Percentiles rank a stretch among this genome's conserved stretches.
Evolutionary conservation across 1,140 invertebrate species (phyloP).

Genomic region (Rhynchophorus ferrugineus): DNA sequence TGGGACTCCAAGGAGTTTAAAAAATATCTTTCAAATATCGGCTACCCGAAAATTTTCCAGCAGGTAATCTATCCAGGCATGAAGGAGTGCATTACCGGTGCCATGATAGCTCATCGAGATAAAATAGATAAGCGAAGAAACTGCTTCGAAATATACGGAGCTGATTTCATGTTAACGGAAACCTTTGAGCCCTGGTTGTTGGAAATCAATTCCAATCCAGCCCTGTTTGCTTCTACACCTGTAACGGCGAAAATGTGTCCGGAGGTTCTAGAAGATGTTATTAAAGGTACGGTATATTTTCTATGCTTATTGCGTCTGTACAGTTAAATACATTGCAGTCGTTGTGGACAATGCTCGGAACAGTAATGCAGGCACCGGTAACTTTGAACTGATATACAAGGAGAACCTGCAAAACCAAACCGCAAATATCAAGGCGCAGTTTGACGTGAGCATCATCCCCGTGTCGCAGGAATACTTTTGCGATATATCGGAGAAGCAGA

Average conservation of each 20-base stretch:
- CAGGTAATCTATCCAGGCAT: constrained; percentile 79
- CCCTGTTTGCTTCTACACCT: constrained; percentile 71
- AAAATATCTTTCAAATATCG: constrained; percentile 30
- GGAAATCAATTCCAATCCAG: constrained; percentile 88
- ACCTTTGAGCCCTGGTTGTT: constrained; percentile 84
- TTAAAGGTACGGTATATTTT: constrained; percentile 62
- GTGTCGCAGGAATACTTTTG: constrained; percentile 23
- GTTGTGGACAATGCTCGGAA: constrained; percentile 49
- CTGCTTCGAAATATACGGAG: constrained; percentile 85
- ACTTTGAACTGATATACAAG: constrained; percentile 45
- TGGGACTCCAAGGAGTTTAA: constrained; percentile 77
- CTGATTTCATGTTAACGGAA: constrained; percentile 84
- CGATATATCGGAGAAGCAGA: constrained; percentile 7
- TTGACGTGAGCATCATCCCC: constrained; percentile 16
- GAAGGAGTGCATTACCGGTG: constrained; percentile 71
- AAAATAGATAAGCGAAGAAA: constrained; percentile 65
- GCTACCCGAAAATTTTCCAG: constrained; percentile 46
- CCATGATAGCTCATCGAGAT: constrained; percentile 71
- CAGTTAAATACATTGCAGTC: constrained; percentile 40
- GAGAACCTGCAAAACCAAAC: constrained; percentile 14
- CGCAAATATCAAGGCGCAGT: background rate
- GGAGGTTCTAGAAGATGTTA: constrained; percentile 72
- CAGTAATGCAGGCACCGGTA: constrained; percentile 45
- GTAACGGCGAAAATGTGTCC: constrained; percentile 77
- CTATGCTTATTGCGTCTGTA: background rate